A percentile compares a stretch with the other conserved stretches of the same genome.
Conservation (phyloP, 2,113 vertebrate species). For the Tachysurus vachellii region DNA sequence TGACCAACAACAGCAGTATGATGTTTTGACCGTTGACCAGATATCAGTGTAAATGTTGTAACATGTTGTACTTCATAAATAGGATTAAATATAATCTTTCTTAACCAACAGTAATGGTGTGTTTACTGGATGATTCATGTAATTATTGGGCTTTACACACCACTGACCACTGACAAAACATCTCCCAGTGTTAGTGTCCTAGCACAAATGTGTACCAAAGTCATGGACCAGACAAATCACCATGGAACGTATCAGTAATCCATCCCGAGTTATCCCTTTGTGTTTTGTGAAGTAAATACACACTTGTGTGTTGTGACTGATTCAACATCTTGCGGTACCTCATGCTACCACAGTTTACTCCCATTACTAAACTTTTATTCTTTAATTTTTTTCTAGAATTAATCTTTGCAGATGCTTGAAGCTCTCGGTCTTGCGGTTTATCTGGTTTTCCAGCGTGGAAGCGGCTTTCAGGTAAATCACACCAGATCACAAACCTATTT, state of each 20-base stretch:
- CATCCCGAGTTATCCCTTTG: neutral
- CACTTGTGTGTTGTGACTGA: neutral
- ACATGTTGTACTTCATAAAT: neutral
- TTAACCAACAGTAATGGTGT: neutral
- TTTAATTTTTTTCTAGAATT: neutral
- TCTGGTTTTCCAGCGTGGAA: neutral
- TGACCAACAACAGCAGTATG: neutral
- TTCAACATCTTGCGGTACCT: neutral
- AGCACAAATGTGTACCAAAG: neutral
- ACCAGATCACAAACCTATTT: neutral
- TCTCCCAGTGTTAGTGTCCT: neutral
- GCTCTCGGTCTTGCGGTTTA: neutral
- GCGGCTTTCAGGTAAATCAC: constrained; percentile 3
- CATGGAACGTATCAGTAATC: neutral
- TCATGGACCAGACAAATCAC: neutral
- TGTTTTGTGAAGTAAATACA: neutral
- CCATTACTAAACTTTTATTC: neutral
- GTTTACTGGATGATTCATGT: neutral
- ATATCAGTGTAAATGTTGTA: neutral
- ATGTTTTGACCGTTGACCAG: neutral
- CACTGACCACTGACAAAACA: neutral
- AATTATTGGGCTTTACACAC: neutral
- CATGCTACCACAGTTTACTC: neutral
- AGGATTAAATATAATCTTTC: neutral
- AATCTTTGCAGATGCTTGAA: neutral